These are phyloP conservation scores for Girardinus metallicus DNA, from an alignment of 2,797 vertebrate species.

Conservation along the genomic window DNA sequence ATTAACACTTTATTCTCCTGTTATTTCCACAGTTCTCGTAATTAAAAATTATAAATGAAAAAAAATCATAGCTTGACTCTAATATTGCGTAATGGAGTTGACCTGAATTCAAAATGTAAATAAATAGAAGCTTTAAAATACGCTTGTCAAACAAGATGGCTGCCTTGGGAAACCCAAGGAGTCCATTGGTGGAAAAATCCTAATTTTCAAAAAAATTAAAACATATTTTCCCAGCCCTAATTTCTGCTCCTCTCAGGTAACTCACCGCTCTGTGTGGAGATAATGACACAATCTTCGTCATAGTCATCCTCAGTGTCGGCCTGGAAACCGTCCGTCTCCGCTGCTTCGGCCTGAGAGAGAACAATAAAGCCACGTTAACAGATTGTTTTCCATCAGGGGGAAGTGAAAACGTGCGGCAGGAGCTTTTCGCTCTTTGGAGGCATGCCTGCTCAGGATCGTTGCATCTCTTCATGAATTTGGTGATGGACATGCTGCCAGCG, in stretches of 20 bases:
- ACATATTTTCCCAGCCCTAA: neutral
- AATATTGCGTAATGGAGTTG: too few species aligned
- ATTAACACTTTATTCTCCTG: too few species aligned
- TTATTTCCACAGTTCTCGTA: too few species aligned
- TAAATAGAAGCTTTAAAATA: too few species aligned
- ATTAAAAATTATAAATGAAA: too few species aligned
- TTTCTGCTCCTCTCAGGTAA: neutral
- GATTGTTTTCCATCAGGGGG: neutral
- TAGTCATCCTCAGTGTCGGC: slow-evolving; percentile 95
- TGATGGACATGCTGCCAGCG: slow-evolving; percentile 92
- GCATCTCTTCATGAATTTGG: slow-evolving; percentile 93
- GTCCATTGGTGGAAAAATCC: too few species aligned
- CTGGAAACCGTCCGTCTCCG: slow-evolving; percentile 92
- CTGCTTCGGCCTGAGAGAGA: slow-evolving; percentile 73
- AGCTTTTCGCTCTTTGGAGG: neutral
- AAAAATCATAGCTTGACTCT: too few species aligned
- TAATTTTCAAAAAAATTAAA: too few species aligned
- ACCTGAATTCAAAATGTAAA: too few species aligned
- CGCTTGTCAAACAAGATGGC: too few species aligned
- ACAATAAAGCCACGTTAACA: neutral
- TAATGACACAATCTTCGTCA: slow-evolving; percentile 89
- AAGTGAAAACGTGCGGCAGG: neutral
- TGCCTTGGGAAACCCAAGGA: too few species aligned
- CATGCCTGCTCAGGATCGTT: slow-evolving; percentile 83
- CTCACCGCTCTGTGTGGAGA: slow-evolving; percentile 82